Percentiles rank a stretch among this genome's conserved stretches.
Conservation (phyloP, 2,888 invertebrate species). For the Polyploca ridens region DNA sequence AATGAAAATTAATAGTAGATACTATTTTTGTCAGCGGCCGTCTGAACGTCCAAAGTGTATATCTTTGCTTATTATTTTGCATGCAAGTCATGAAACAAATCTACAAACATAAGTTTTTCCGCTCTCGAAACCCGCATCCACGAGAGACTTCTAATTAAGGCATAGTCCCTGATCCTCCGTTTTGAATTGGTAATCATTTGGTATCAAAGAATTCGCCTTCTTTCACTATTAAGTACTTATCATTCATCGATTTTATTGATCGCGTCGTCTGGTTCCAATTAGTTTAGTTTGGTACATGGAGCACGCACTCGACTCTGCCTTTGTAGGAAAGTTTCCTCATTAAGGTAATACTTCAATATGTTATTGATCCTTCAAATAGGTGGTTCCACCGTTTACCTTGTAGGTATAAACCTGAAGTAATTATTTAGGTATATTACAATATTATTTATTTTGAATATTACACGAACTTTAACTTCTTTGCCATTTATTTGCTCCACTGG, state of each 20-base stretch:
- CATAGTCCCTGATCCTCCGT: constrained; percentile 58
- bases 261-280: constrained; percentile 58
- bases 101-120: constrained; percentile 21
- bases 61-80: background rate
- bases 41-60: background rate
- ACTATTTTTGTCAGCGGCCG: background rate
- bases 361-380: background rate
- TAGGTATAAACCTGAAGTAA: background rate
- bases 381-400: background rate
- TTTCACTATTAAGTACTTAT: constrained; percentile 44
- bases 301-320: constrained; percentile 22
- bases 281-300: constrained; percentile 46
- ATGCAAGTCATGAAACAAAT: constrained; percentile 29
- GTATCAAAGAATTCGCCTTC: constrained; percentile 72
- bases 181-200: constrained; percentile 81
- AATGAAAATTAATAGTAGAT: no score
- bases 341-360: constrained; percentile 16
- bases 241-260: constrained; percentile 32
- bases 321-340: constrained; percentile 17
- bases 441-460: background rate
- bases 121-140: constrained; percentile 33
- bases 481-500: no score
- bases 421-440: background rate
- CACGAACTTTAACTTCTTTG: background rate
- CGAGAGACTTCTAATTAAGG: constrained; percentile 74